A percentile compares a stretch with the other conserved stretches of the same genome.
phyloP scores from a whole-genome alignment of 2,797 vertebrate species.

The Anabas testudineus region DNA sequence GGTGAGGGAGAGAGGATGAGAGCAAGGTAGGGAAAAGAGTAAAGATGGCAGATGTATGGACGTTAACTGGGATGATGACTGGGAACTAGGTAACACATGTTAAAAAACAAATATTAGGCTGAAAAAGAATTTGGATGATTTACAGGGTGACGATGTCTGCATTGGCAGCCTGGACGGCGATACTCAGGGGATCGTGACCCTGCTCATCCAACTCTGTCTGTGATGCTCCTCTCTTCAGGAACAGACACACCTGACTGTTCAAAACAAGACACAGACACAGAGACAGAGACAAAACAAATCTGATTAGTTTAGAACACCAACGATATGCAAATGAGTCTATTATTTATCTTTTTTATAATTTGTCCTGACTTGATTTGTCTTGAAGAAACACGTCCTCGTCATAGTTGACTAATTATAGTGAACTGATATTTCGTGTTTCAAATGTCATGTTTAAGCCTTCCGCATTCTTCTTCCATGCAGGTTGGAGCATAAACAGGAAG shows the following conservation, averaged over 20 bases:
- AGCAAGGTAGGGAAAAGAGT: background rate
- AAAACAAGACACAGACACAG: slow-evolving; percentile 9
- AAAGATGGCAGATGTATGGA: background rate
- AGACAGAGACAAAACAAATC: background rate
- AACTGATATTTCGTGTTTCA: too few species aligned
- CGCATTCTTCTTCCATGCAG: background rate
- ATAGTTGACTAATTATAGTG: rapidly evolving
- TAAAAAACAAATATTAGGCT: background rate
- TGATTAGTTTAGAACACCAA: too few species aligned
- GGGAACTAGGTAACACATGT: background rate
- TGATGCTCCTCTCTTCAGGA: slow-evolving; percentile 94
- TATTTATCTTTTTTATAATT: too few species aligned
- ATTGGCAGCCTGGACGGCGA: slow-evolving; percentile 94
- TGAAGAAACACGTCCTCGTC: background rate
- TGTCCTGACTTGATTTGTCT: too few species aligned
- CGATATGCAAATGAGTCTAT: too few species aligned
- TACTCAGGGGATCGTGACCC: slow-evolving; percentile 93
- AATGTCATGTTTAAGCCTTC: background rate
- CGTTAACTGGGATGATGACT: background rate
- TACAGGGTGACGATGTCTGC: slow-evolving; percentile 98
- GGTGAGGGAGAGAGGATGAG: background rate
- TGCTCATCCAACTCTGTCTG: slow-evolving; percentile 92
- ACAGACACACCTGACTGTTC: slow-evolving; percentile 95
- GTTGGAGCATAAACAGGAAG: too few species aligned
- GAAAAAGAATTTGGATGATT: slow-evolving; percentile 60